A percentile compares a stretch with the other conserved stretches of the same genome.
Evolutionary conservation across 1,140 invertebrate genomes (phyloP).

Genomic region (Bursaphelenchus mucronatus): DNA sequence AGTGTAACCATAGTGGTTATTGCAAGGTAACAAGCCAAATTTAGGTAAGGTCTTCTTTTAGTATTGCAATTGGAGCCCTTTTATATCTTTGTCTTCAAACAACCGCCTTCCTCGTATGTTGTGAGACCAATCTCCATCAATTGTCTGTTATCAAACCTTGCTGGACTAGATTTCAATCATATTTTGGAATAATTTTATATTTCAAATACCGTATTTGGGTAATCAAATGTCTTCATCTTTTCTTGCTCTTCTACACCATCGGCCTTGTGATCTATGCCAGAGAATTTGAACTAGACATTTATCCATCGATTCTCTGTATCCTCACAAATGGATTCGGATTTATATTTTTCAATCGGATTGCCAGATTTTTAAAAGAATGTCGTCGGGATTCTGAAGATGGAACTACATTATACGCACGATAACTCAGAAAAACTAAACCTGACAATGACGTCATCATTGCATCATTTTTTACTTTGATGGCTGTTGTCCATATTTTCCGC

Average conservation of each 20-base stretch:
- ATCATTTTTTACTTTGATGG: no score
- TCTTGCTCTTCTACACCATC: conserved; percentile 50
- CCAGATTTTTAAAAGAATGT: conserved; percentile 26
- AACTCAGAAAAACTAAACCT: conserved; percentile 4
- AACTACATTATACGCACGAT: conserved; percentile 28
- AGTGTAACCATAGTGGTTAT: conserved; percentile 35
- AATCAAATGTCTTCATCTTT: conserved; percentile 41
- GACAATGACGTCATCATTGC: no score
- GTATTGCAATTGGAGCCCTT: conserved; percentile 36
- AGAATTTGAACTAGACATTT: conserved; percentile 44
- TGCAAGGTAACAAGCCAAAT: conserved; percentile 32
- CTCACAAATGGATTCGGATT: conserved; percentile 49
- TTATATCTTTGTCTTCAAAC: conserved; percentile 46
- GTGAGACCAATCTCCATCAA: conserved; percentile 37
- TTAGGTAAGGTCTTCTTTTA: conserved; percentile 13
- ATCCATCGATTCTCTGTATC: conserved; percentile 43
- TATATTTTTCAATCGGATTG: conserved; percentile 39
- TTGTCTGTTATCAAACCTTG: conserved; percentile 22
- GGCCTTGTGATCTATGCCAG: conserved; percentile 44
- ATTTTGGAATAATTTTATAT: conserved; percentile 44
- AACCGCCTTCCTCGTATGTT: conserved; percentile 44
- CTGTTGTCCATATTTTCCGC: no score
- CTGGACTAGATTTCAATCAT: conserved; percentile 29
- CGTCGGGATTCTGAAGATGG: conserved; percentile 21
- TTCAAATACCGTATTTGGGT: conserved; percentile 43